Evolutionary conservation across 2,888 invertebrate species (phyloP), one percentile per base, ranked within the genome.

Genomic region (Halictus ligatus): DNA sequence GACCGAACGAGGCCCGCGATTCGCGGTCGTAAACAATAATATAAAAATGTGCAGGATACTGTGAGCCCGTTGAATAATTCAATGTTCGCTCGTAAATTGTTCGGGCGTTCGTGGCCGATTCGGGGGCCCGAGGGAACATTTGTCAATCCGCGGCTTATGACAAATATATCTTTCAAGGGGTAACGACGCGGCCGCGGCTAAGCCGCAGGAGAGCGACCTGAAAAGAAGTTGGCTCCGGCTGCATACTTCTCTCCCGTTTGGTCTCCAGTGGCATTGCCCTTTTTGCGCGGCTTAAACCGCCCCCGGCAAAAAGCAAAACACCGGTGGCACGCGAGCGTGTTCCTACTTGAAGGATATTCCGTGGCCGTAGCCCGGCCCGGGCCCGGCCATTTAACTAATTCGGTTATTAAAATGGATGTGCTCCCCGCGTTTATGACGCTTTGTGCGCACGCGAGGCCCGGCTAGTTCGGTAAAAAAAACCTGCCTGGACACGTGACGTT

Each of bases 401-500:
- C 89, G 92, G 86, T 92, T 93, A 93, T 93, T 93, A 91, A 92
- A 92, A 93, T 91, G 93, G 91, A 93, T 90, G 90, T 87, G 89
- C 83, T 72, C 74, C n/a, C 21, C 79, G 86, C 81, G 83, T 88
- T 89, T 86, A 89, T 87, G 87, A 88, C 88, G 88, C 86, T 86
- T 48, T 75, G 85, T 74, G 50, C 79, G 87, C 87, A 87, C 89
- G 87, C 90, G 87, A 80, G 78, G 7, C 7, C 81, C 71, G 75
- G 60, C 69, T 25, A 25, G 29, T 40, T 35, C 12, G 25, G 75
- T 75, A 81, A 90, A 48, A 90, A 48, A 89, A 89, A 84, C 72
- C 75, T 29, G 48, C 69, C n/a, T n/a, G 54, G 75, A 15, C 80
- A 75, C 85, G 89, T 84, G 84, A 89, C 85, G 81, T 89, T 90